Evolutionary conservation across 2,113 vertebrate species (phyloP), one percentile per base, ranked within the genome.

Genomic region (Myotis yumanensis): DNA sequence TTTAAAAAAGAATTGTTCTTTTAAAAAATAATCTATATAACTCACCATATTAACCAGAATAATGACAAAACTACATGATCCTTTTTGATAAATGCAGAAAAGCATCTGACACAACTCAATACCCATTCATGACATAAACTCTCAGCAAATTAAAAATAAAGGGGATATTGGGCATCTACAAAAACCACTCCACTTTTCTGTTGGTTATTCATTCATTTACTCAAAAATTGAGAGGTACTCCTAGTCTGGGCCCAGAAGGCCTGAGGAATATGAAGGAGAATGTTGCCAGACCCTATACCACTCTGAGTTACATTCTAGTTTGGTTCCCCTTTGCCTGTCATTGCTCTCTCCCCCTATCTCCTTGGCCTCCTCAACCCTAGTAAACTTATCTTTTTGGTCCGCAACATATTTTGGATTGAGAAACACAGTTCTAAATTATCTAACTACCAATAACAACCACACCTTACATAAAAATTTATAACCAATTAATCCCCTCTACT

Each of bases 71-170:
- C 48, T 64, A 3, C 23, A n/a, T 30, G 25, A 52, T 75, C 23
- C 25, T 94, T 94, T 71, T 48, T 75, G 59, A 77, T 81, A 92
- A 82, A 82, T 40, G 35, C 32, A 52, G 62, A 82, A 89, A 68
- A 71, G 9, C 75, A 86, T 30, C 68, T 48, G 40, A 25, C 35
- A 75, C 73, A 86, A 46, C 28, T 90, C 72, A 76, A 43, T 28
- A 68, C 22, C 3, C 1, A 1, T 51, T 91, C 23, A n/a, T 69
- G 28, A 76, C 66, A 76, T 18, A 66, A 89, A 57, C 11, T 86
- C 46, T 77, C 43, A 82, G 75, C 22, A 82, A 93, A 25, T 79
- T 35, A 88, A 51, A 91, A 86, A 57, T 68, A 62, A 86, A 54
- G 40, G 35, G 2, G 17, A 48, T 64, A 62, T 35, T 25, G 43